These are phyloP conservation scores for Cephus runcator DNA, from an alignment of 2,888 invertebrate species.

Conservation along the genomic window DNA sequence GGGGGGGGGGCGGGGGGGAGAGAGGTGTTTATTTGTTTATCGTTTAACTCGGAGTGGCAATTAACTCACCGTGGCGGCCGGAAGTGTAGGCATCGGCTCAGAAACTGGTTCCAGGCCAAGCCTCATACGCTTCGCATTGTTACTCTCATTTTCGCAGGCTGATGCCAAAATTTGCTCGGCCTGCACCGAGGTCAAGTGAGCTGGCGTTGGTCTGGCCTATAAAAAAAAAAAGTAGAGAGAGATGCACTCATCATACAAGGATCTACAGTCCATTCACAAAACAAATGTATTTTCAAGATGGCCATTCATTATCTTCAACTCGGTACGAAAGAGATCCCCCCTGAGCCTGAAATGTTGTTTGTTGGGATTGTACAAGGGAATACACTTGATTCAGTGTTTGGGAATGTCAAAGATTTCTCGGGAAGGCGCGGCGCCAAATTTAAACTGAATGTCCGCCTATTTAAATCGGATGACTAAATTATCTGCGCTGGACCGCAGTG, in stretches of 20 bases:
- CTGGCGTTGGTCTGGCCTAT: conserved; percentile 93
- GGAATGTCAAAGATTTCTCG: background rate
- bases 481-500: background rate
- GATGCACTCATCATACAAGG: background rate
- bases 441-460: background rate
- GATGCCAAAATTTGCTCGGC: conserved; percentile 95
- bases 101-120: conserved; percentile 94
- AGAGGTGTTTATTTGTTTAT: conserved; percentile 1
- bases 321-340: background rate
- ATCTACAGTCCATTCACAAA: background rate
- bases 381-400: background rate
- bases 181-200: conserved; percentile 95
- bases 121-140: conserved; percentile 97
- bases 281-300: background rate
- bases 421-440: background rate
- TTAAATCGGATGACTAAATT: background rate
- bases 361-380: background rate
- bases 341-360: background rate
- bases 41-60: background rate
- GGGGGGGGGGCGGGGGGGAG: no score
- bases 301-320: background rate
- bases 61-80: conserved; percentile 71
- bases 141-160: conserved; percentile 97
- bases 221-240: conserved; percentile 38
- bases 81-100: conserved; percentile 85